Percentiles rank a stretch among this genome's conserved stretches.
These are phyloP conservation scores for Sminthopsis crassicaudata DNA, from an alignment of 2,113 vertebrate genomes.

Conservation along the genomic window DNA sequence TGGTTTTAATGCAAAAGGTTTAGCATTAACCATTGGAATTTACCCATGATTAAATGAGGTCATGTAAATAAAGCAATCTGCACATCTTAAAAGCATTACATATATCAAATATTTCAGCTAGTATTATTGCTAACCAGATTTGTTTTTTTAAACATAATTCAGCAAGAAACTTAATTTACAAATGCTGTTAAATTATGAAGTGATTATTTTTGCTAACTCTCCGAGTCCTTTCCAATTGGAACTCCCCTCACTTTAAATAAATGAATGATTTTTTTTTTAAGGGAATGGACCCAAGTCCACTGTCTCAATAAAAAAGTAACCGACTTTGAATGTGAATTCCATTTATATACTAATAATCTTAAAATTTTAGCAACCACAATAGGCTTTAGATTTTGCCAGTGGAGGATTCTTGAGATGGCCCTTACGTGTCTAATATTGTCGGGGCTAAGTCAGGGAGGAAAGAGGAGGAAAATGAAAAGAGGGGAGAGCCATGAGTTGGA, in stretches of 20 bases:
- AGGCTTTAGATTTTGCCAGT: background rate
- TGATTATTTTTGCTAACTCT: background rate
- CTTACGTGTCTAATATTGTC: background rate
- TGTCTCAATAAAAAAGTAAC: background rate
- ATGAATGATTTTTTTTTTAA: constrained; percentile 5
- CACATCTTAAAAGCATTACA: background rate
- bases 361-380: background rate
- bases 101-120: background rate
- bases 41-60: background rate
- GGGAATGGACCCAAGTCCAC: background rate
- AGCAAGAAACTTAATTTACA: constrained; percentile 35
- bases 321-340: background rate
- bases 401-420: background rate
- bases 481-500: background rate
- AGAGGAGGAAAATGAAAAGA: background rate
- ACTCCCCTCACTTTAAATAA: constrained; percentile 43
- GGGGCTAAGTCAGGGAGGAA: background rate
- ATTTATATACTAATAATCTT: background rate
- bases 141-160: constrained; percentile 15
- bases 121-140: background rate
- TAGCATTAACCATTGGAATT: constrained; percentile 13
- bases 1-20: constrained; percentile 8
- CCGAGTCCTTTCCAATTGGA: constrained; percentile 27
- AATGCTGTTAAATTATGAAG: constrained; percentile 7
- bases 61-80: background rate